These are phyloP conservation scores for Tichodroma muraria DNA, from an alignment of 2,113 vertebrate genomes.

Conservation along the genomic window DNA sequence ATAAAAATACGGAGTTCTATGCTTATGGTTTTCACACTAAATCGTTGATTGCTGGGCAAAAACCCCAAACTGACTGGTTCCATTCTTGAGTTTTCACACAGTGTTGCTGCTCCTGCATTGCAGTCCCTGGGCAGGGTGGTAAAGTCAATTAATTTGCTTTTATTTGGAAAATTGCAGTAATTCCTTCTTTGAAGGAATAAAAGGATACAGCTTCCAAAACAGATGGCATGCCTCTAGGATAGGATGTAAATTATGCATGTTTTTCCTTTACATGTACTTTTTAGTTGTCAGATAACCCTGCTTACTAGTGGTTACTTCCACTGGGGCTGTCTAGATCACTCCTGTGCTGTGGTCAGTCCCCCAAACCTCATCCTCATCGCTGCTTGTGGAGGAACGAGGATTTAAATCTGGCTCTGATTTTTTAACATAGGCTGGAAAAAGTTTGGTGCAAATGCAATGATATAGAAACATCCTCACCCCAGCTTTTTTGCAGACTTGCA, in stretches of 20 bases:
- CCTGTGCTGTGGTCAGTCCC: background rate
- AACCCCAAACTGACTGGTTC: background rate
- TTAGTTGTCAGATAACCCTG: background rate
- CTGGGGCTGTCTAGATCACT: background rate
- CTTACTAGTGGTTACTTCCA: background rate
- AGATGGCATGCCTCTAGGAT: background rate
- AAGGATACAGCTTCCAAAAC: background rate
- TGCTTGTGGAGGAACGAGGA: background rate
- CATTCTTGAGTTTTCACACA: background rate
- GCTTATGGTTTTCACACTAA: background rate
- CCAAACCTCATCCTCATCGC: background rate
- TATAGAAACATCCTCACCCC: no score
- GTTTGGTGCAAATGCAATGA: background rate
- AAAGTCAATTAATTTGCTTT: background rate
- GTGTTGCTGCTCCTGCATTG: background rate
- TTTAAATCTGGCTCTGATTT: background rate
- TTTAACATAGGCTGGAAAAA: background rate
- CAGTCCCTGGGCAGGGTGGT: background rate
- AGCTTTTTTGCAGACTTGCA: background rate
- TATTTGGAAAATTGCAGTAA: background rate
- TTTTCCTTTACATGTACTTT: background rate
- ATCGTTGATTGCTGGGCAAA: background rate
- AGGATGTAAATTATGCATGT: background rate
- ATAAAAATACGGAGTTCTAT: background rate
- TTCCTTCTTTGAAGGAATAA: background rate